A percentile compares a stretch with the other conserved stretches of the same genome.
Evolutionary conservation across 2,113 vertebrate genomes (phyloP).

Genomic region (Galeopterus variegatus): DNA sequence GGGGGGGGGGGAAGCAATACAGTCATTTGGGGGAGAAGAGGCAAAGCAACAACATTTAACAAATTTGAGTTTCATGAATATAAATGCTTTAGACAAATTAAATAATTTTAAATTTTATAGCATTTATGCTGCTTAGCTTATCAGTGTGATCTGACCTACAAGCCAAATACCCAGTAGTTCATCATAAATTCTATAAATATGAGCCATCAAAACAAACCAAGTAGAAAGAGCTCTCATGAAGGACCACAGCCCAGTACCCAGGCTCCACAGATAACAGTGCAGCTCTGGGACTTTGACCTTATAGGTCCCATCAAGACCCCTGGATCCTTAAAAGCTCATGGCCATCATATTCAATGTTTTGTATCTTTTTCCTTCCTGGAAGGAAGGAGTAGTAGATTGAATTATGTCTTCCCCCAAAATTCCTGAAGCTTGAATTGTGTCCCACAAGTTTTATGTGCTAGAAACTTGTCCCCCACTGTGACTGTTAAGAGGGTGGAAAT

Average conservation of each 20-base stretch:
- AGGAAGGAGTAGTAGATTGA: neutral
- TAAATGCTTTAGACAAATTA: neutral
- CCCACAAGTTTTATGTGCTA: too few species aligned
- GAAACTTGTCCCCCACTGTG: too few species aligned
- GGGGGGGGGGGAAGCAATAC: neutral
- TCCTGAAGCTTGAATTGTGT: too few species aligned
- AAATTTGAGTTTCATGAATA: neutral
- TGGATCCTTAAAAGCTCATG: neutral
- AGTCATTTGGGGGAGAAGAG: too few species aligned
- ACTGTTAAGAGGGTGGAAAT: too few species aligned
- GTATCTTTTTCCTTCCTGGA: neutral
- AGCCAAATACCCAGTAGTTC: neutral
- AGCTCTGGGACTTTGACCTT: neutral
- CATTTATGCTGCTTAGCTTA: neutral
- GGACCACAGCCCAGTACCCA: neutral
- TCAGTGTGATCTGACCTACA: neutral
- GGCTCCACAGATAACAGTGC: neutral
- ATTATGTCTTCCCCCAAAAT: too few species aligned
- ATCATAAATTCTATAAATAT: neutral
- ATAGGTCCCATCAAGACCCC: neutral
- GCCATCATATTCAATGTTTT: neutral
- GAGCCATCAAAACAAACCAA: neutral
- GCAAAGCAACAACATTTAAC: neutral
- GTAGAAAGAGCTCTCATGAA: neutral
- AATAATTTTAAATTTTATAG: neutral